A percentile compares a stretch with the other conserved stretches of the same genome.
Evolutionary conservation across 2,888 invertebrate species (phyloP).

Genomic region (Uropetala carovei): DNA sequence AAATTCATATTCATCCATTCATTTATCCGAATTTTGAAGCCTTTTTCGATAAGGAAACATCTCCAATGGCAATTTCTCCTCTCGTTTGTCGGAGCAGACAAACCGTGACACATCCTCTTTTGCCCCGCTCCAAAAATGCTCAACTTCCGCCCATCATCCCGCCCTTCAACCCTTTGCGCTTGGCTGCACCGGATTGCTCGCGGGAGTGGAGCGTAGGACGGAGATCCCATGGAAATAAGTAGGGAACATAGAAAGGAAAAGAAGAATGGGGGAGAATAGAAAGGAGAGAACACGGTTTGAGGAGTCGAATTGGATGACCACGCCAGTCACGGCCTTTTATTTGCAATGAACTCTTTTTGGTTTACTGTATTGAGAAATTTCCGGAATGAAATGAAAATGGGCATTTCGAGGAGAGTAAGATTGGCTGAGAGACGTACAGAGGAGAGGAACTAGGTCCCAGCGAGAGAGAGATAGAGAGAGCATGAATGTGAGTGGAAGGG

Average conservation of each 20-base stretch:
- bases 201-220: too few species aligned
- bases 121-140: too few species aligned
- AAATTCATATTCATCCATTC: too few species aligned
- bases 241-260: background rate
- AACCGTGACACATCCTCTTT: too few species aligned
- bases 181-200: too few species aligned
- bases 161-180: too few species aligned
- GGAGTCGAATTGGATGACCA: background rate
- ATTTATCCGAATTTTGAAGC: too few species aligned
- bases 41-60: too few species aligned
- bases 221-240: background rate
- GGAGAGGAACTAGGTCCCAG: background rate
- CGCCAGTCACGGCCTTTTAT: background rate
- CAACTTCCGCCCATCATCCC: too few species aligned
- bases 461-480: too few species aligned
- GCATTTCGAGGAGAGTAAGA: background rate
- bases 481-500: background rate
- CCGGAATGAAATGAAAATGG: conserved; percentile 44
- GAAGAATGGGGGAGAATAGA: background rate
- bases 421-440: background rate
- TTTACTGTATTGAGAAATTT: conserved; percentile 20
- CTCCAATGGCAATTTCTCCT: too few species aligned
- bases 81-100: too few species aligned
- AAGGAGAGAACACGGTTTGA: background rate
- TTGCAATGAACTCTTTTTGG: conserved; percentile 42